Base-by-base conservation (phyloP, 2,888 invertebrate species). In the Ophonus ardosiacus region DNA sequence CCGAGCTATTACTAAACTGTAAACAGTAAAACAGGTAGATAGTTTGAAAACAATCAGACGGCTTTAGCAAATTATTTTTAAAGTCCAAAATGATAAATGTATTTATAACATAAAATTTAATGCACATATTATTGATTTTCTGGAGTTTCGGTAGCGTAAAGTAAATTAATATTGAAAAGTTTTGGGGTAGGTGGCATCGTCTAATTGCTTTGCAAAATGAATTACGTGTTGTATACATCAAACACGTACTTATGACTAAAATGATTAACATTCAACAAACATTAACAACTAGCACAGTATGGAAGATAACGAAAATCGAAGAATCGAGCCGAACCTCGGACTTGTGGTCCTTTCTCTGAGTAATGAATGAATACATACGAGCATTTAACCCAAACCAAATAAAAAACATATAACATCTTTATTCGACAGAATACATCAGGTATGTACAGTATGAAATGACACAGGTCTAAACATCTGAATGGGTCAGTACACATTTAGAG, bases 401-500 rank as follows among this genome's bases (percentile, higher is more conserved):
- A 61, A 63, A 51, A 51, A 13, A 51, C 43, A 63, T 13, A 63
- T 61, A 10, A 21, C 4, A 63, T 31, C 31, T 31, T 4, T 63
- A 21, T 63, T 63, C 8, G 17, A 21, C 21, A 63, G 18, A 21
- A 63, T 13, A 63, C 13, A 21, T 18, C 21, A 63, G 63, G 63
- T 18, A 63, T 59, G 1, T 13, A 63, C 13, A 18, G 24, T 13
- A 63, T 63, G 63, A 63, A 63, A 63, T 61, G 63, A 63, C 8
- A 13, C 24, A 8, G 24, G 18, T 63, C 13, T 63, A 63, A 24
- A 63, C 21, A 63, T 13, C 21, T 24, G 63, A 21, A 18, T 63
- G 63, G 63, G 7, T 63, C 18, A 63, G 63, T 63, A 68, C 31
- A 68, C 38, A 0, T 31, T n/a, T 68, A 68, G 31, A 31, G 68